These are phyloP conservation scores for Gnathonemus echidnorhynchus DNA, from an alignment of 2,113 vertebrate species.

Conservation along the genomic window DNA sequence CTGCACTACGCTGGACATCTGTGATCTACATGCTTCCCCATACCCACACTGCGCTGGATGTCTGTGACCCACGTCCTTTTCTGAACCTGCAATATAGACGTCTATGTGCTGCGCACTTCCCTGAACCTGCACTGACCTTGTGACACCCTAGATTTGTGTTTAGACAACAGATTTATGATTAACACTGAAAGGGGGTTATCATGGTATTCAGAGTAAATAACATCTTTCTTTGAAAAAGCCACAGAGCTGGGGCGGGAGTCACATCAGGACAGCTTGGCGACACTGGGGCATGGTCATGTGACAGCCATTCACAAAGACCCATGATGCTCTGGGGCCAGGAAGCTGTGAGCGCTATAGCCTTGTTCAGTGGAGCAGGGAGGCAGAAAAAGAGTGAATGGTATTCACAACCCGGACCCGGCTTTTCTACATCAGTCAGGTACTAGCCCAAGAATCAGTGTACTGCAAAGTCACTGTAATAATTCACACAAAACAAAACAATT, in stretches of 20 bases:
- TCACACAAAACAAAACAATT: neutral
- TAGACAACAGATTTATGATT: neutral
- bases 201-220: neutral
- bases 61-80: neutral
- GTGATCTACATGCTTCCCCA: neutral
- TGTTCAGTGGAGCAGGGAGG: neutral
- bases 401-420: neutral
- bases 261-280: slow-evolving; percentile 44
- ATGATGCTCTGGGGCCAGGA: slow-evolving; percentile 53
- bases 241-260: neutral
- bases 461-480: neutral
- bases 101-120: neutral
- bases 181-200: neutral
- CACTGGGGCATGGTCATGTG: slow-evolving; percentile 56
- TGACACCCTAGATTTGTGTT: neutral
- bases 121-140: neutral
- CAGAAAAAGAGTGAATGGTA: neutral
- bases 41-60: neutral
- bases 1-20: neutral
- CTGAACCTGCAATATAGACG: neutral
- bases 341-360: slow-evolving; percentile 70
- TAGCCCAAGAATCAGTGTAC: neutral
- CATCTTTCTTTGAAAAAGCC: neutral
- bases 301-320: slow-evolving; percentile 43
- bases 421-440: neutral